These are phyloP conservation scores for Lasioglossum leucozonium DNA, from an alignment of 2,888 invertebrate genomes.

Conservation along the genomic window DNA sequence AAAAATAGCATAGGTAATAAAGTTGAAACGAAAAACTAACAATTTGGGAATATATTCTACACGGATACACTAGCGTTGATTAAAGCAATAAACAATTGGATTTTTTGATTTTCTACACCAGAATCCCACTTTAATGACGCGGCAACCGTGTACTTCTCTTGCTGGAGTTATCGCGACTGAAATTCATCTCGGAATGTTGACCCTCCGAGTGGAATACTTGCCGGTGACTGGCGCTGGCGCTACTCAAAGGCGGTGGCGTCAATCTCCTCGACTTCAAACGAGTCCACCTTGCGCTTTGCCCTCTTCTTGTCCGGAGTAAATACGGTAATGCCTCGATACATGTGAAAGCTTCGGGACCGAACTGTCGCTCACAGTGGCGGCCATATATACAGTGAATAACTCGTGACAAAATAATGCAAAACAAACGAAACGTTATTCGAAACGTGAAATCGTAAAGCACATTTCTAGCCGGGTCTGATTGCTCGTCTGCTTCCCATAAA, in stretches of 20 bases:
- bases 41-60: too few relatives aligned
- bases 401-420: too few relatives aligned
- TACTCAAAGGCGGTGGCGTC: constrained; percentile 70
- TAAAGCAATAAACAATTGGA: too few relatives aligned
- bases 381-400: too few relatives aligned
- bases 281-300: constrained; percentile 52
- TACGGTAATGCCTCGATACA: too few relatives aligned
- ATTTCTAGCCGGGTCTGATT: background rate
- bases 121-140: constrained; percentile 26
- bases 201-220: constrained; percentile 62
- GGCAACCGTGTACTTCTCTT: constrained; percentile 34
- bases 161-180: constrained; percentile 68
- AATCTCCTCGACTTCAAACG: constrained; percentile 60
- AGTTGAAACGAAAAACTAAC: too few relatives aligned
- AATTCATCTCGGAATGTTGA: constrained; percentile 74
- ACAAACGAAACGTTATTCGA: background rate
- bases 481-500: background rate
- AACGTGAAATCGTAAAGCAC: background rate
- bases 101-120: too few relatives aligned
- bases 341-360: too few relatives aligned
- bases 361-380: too few relatives aligned
- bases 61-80: too few relatives aligned
- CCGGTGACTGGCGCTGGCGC: constrained; percentile 62
- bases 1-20: too few relatives aligned
- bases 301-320: constrained; percentile 4